These are phyloP conservation scores for Drosophila insularis DNA, from an alignment of 1,140 invertebrate species.

Conservation along the genomic window DNA sequence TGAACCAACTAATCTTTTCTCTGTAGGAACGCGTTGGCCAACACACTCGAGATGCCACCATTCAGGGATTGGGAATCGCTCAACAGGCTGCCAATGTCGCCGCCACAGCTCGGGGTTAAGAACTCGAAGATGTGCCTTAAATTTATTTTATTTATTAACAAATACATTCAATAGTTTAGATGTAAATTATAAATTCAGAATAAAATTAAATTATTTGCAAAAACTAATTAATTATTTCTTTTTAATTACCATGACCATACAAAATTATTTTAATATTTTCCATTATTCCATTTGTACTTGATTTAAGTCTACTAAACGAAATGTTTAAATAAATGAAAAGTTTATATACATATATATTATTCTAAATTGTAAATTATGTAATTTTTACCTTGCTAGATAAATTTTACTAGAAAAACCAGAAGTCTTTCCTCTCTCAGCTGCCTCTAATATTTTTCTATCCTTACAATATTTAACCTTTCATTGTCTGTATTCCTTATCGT, in stretches of 20 bases:
- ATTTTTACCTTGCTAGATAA: too few species aligned
- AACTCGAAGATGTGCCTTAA: too few species aligned
- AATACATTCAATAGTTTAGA: slow-evolving; percentile 4
- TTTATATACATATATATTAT: too few species aligned
- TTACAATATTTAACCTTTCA: too few species aligned
- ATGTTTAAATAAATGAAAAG: too few species aligned
- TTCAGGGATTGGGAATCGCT: slow-evolving; percentile 61
- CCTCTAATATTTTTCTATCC: background rate
- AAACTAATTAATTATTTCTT: background rate
- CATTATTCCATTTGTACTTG: too few species aligned
- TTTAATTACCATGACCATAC: background rate
- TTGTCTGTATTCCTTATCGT: background rate
- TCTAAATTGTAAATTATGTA: too few species aligned
- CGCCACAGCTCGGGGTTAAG: slow-evolving; percentile 58
- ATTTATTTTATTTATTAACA: background rate
- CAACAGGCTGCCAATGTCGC: slow-evolving; percentile 71
- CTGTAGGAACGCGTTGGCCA: slow-evolving; percentile 65
- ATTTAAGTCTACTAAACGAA: too few species aligned
- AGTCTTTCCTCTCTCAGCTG: background rate
- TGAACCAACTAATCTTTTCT: background rate
- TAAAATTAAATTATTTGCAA: background rate
- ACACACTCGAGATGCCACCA: slow-evolving; percentile 65
- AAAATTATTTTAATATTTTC: background rate
- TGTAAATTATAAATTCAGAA: background rate
- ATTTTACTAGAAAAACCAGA: too few species aligned